Evolutionary conservation across 2,113 vertebrate genomes (phyloP).

Genomic region (Hippocampus zosterae): DNA sequence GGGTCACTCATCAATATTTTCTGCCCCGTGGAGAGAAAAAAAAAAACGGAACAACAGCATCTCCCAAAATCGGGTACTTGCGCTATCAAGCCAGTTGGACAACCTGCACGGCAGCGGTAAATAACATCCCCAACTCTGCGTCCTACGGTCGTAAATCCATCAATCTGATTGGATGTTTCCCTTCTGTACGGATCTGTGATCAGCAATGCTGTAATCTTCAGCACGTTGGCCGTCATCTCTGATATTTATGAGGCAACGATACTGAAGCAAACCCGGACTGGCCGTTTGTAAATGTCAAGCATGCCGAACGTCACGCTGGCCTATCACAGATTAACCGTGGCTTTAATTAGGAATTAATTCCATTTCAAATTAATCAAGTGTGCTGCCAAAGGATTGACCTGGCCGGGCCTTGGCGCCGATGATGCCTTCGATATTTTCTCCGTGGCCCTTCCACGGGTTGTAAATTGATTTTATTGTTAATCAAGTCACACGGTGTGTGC

Average conservation of each 20-base stretch:
- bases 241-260: conserved; percentile 29
- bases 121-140: conserved; percentile 7
- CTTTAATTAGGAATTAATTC: conserved; percentile 45
- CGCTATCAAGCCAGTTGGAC: conserved; percentile 4
- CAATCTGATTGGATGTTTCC: conserved; percentile 52
- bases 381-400: conserved; percentile 34
- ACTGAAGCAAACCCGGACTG: conserved; percentile 19
- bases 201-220: conserved; percentile 46
- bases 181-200: conserved; percentile 50
- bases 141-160: conserved; percentile 7
- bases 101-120: conserved; percentile 19
- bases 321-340: conserved; percentile 27
- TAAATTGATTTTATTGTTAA: conserved; percentile 42
- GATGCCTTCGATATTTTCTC: conserved; percentile 31
- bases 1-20: background rate
- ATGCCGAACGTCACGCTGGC: conserved; percentile 12
- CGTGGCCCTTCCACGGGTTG: conserved; percentile 16
- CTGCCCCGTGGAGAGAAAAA: background rate
- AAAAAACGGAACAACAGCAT: background rate
- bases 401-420: conserved; percentile 15
- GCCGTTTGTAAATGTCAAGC: conserved; percentile 10
- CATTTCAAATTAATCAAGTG: conserved; percentile 49
- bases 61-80: background rate
- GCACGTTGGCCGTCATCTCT: conserved; percentile 36
- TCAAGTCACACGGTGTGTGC: conserved; percentile 32